Evolutionary conservation across 2,113 vertebrate genomes (phyloP), one percentile per base, ranked within the genome.

Genomic region (Puma concolor): DNA sequence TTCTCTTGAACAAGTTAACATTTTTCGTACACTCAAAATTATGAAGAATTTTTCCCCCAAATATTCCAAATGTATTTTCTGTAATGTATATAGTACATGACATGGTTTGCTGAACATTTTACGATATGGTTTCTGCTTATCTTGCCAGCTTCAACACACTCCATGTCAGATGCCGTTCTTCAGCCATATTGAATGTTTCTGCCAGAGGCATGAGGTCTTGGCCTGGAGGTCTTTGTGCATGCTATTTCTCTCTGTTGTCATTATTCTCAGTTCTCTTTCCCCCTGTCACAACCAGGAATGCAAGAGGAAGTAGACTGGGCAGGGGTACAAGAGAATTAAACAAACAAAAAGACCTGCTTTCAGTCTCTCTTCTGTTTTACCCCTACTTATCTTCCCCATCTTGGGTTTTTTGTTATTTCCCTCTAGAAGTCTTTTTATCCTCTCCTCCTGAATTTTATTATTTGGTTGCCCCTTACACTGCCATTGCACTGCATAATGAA

Each of bases 31-130:
- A 66, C 19, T 69, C 71, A 97, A 86, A 64, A 67, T 54, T 87
- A 84, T 64, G 29, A 67, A 76, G 81, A 83, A 3, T 33, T 79
- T 85, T 90, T 86, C 44, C 38, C 12, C 50, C 71, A 95, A 38
- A 52, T 25, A 19, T 92, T 93, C 95, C 33, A 88, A 17, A 41
- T 87, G 17, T 94, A 88, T 97, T 86, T 77, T 87, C 33, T 88
- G 10, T 8, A 21, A 48, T 16, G n/a, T 8, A 82, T 48, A 79
- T 36, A 48, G 31, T 44, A 19, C 14, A 33, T 50, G 33, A 44
- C 41, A 41, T 74, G 21, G 2, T 79, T 93, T 60, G 19, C 21
- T 91, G n/a, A 7, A 5, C 69, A 29, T 63, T 64, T 67, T 76
- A 21, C 29, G 7, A 31, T 54, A 38, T 8, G 9, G 4, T 33